A percentile compares a stretch with the other conserved stretches of the same genome.
phyloP scores from a whole-genome alignment of 2,113 vertebrate species.

The Macheiramphus alcinus region DNA sequence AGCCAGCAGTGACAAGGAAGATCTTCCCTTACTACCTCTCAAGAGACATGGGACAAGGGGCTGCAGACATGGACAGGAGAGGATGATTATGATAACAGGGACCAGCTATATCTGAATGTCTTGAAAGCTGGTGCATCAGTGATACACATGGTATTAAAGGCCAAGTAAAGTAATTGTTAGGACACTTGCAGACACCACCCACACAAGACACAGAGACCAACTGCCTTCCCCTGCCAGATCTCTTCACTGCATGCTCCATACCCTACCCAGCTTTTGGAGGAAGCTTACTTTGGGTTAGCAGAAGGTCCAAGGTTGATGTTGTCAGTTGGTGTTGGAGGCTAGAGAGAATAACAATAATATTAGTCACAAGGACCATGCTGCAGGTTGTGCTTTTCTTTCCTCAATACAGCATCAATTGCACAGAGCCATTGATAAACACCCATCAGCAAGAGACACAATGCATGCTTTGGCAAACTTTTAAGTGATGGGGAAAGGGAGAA shows the following conservation, averaged over 20 bases:
- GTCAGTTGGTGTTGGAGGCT: conserved; percentile 69
- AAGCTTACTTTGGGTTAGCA: conserved; percentile 95
- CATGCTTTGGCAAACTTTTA: not conserved
- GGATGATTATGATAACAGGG: not conserved
- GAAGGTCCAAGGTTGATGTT: conserved; percentile 94
- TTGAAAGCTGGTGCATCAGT: not conserved
- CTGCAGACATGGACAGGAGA: not conserved
- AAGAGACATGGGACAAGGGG: not conserved
- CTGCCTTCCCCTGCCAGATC: not conserved
- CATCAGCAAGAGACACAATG: not conserved
- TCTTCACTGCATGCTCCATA: not conserved
- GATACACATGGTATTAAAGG: not conserved
- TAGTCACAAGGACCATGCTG: not conserved
- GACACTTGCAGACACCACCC: not conserved
- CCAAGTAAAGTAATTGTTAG: not conserved
- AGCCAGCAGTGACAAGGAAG: not conserved
- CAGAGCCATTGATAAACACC: not conserved
- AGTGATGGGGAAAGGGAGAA: not conserved
- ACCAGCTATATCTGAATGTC: not conserved
- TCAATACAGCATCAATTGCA: not conserved
- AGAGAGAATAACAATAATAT: not conserved
- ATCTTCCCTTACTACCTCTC: not conserved
- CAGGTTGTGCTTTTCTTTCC: not conserved
- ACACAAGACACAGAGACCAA: not conserved
- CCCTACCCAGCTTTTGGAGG: not conserved